phyloP scores from a whole-genome alignment of 2,797 vertebrate genomes.

The Enoplosus armatus region DNA sequence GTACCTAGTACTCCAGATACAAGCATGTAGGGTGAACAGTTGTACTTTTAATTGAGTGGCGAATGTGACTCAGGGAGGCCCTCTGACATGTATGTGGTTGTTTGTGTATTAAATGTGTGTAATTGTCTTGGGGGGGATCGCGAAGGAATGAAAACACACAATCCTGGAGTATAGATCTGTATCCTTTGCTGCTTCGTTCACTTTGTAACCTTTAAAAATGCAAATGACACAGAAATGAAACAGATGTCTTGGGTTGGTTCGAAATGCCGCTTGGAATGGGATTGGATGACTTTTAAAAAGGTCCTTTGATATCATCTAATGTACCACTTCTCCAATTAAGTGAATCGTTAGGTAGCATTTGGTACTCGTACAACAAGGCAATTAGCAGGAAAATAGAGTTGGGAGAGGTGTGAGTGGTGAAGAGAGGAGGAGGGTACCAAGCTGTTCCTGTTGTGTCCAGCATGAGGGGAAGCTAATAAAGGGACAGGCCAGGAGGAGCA shows the following conservation, averaged over 20 bases:
- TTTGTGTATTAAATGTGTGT: conserved; percentile 29
- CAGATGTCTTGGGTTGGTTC: conserved; percentile 77
- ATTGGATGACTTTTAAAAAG: conserved; percentile 83
- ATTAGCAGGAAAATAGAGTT: conserved; percentile 82
- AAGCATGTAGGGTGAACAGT: conserved; percentile 30
- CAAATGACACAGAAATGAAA: conserved; percentile 78
- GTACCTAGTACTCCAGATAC: conserved; percentile 44
- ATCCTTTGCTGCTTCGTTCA: conserved; percentile 42
- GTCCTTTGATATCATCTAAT: conserved; percentile 82
- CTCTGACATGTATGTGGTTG: conserved; percentile 41
- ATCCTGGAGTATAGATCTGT: conserved; percentile 38
- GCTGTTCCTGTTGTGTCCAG: conserved; percentile 81
- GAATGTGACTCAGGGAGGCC: conserved; percentile 48
- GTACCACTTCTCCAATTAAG: conserved; percentile 84
- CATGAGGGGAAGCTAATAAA: conserved; percentile 77
- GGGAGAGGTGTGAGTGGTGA: conserved; percentile 72
- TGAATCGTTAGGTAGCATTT: conserved; percentile 82
- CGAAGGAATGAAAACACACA: conserved; percentile 35
- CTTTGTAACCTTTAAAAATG: conserved; percentile 85
- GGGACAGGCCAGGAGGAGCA: conserved; percentile 71
- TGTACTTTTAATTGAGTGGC: conserved; percentile 68
- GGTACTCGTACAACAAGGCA: conserved; percentile 82
- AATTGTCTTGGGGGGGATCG: conserved; percentile 22
- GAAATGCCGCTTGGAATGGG: conserved; percentile 76
- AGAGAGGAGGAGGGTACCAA: conserved; percentile 76